Evolutionary conservation across 2,113 vertebrate species (phyloP).

Genomic region (Chloebia gouldiae): DNA sequence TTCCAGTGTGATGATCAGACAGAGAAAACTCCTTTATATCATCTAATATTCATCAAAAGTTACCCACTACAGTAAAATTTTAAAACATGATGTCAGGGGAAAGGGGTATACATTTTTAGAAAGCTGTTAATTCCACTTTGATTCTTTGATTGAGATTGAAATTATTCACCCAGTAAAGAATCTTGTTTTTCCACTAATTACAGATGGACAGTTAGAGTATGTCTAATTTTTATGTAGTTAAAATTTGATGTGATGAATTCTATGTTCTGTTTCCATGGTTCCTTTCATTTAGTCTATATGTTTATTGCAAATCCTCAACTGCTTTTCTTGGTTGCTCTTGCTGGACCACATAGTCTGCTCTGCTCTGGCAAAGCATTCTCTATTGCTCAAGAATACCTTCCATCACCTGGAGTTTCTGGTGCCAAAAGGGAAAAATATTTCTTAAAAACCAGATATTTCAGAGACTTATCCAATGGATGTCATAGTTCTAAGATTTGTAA

Average conservation of each 20-base stretch:
- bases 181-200: not conserved
- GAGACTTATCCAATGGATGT: not conserved
- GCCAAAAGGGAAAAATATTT: not conserved
- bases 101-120: not conserved
- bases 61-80: not conserved
- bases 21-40: not conserved
- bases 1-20: not conserved
- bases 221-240: not conserved
- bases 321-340: not conserved
- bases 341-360: not conserved
- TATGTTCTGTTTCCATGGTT: not conserved
- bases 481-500: not conserved
- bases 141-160: not conserved
- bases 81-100: not conserved
- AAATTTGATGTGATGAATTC: not conserved
- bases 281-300: not conserved
- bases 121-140: not conserved
- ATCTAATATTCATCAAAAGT: not conserved
- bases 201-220: not conserved
- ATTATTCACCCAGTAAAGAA: not conserved
- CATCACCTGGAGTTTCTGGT: not conserved
- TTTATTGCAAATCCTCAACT: not conserved
- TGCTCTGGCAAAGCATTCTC: not conserved
- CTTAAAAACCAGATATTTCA: not conserved
- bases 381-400: not conserved